phyloP scores from a whole-genome alignment of 2,888 invertebrate species.

The Folsomia candida region DNA sequence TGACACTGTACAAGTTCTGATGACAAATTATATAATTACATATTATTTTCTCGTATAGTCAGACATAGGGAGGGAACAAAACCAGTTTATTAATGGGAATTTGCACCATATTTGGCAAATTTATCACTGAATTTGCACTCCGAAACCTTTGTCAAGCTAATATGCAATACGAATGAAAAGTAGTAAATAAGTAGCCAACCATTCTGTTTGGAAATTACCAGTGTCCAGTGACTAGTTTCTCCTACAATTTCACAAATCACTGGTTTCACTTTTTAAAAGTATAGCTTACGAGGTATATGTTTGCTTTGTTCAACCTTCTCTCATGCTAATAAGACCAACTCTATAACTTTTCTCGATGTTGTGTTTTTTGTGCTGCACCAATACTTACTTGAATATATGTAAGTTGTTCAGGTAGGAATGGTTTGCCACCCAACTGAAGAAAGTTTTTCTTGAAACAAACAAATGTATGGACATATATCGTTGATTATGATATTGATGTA shows the following conservation, averaged over 20 bases:
- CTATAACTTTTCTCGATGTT: not conserved
- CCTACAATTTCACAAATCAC: not conserved
- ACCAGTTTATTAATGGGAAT: not conserved
- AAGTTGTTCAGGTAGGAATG: too few relatives aligned
- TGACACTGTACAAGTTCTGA: too few relatives aligned
- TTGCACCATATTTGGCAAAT: not conserved
- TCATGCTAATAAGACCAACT: not conserved
- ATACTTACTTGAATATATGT: too few relatives aligned
- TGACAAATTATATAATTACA: not conserved
- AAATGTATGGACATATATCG: not conserved
- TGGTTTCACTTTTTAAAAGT: constrained; percentile 1
- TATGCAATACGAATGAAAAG: too few relatives aligned
- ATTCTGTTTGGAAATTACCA: not conserved
- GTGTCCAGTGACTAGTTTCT: constrained; percentile 4
- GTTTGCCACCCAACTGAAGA: not conserved
- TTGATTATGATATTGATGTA: not conserved
- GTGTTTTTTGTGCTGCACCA: too few relatives aligned
- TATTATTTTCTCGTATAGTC: not conserved
- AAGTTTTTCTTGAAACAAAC: not conserved
- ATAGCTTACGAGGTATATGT: not conserved
- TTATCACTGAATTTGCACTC: not conserved
- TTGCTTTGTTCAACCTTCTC: not conserved
- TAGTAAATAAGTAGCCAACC: too few relatives aligned
- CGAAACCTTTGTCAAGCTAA: too few relatives aligned
- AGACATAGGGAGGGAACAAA: not conserved